Percentiles rank a stretch among this genome's conserved stretches.
Evolutionary conservation across 2,888 invertebrate genomes (phyloP).

Genomic region (Aethes cnicana): DNA sequence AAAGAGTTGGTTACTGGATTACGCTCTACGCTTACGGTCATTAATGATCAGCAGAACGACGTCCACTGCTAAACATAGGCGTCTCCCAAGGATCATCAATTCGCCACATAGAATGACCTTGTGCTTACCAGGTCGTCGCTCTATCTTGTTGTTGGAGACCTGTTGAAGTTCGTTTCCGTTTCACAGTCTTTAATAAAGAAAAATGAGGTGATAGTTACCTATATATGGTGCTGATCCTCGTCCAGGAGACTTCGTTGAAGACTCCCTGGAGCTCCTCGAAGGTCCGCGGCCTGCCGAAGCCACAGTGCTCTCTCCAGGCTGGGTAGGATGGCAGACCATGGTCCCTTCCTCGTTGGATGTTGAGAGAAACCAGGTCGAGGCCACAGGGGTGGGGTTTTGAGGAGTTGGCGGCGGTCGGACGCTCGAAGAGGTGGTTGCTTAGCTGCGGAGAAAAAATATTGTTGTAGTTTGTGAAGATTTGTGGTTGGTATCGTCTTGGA

Average conservation of each 20-base stretch:
- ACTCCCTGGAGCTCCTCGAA: conserved; percentile 85
- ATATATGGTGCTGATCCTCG: conserved; percentile 85
- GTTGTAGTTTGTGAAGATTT: neutral
- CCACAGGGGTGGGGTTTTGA: conserved; percentile 80
- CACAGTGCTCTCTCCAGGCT: conserved; percentile 89
- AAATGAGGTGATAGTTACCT: too few species aligned
- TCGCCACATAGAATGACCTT: too few species aligned
- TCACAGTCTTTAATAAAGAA: too few species aligned
- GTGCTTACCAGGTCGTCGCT: too few species aligned
- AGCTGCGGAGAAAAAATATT: conserved; percentile 68
- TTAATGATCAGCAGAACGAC: too few species aligned
- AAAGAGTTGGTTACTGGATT: too few species aligned
- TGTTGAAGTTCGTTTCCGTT: too few species aligned
- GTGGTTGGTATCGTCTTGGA: too few species aligned
- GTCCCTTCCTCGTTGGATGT: conserved; percentile 94
- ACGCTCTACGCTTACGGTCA: too few species aligned
- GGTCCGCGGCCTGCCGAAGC: conserved; percentile 81
- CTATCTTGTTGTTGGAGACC: too few species aligned
- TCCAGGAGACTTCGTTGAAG: conserved; percentile 85
- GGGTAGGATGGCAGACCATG: conserved; percentile 92
- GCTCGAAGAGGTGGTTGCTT: conserved; percentile 86
- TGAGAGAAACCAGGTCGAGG: conserved; percentile 92
- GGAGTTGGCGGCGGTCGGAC: conserved; percentile 51
- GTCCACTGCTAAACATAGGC: too few species aligned
- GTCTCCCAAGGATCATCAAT: too few species aligned